A percentile compares a stretch with the other conserved stretches of the same genome.
phyloP scores from a whole-genome alignment of 2,888 invertebrate species.

The Linyphia triangularis region DNA sequence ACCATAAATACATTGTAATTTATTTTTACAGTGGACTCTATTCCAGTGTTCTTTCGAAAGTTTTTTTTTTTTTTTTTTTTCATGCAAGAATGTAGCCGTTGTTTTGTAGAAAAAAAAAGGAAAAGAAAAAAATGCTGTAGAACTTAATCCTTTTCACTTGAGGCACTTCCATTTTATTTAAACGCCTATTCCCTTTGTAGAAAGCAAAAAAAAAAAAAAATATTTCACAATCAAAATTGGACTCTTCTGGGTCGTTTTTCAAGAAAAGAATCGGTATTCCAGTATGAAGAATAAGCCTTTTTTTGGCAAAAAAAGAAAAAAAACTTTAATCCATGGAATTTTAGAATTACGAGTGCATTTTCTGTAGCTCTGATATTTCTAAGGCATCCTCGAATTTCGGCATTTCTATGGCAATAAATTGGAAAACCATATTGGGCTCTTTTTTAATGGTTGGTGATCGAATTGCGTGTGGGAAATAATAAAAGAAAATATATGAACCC shows the following conservation, averaged over 20 bases:
- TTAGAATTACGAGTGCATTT: slow-evolving; percentile 7
- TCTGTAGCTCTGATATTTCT: slow-evolving; percentile 2
- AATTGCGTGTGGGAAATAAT: background rate
- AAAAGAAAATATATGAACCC: background rate
- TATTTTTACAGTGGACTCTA: slow-evolving; percentile 15
- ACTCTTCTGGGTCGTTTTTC: slow-evolving; percentile 17
- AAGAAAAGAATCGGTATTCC: background rate
- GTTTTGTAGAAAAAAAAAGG: background rate
- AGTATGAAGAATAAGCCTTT: slow-evolving; percentile 11
- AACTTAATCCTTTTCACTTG: slow-evolving; percentile 44
- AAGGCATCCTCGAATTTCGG: slow-evolving; percentile 10
- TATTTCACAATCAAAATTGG: background rate
- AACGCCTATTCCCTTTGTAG: slow-evolving; percentile 12
- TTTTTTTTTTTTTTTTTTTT: slow-evolving; percentile 14
- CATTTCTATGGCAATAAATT: slow-evolving; percentile 12
- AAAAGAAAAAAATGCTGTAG: slow-evolving; percentile 11
- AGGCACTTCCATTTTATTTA: slow-evolving; percentile 39
- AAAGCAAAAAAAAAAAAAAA: slow-evolving; percentile 1
- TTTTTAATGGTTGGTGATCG: background rate
- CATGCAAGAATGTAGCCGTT: background rate
- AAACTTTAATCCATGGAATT: slow-evolving; percentile 22
- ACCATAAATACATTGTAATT: slow-evolving; percentile 50
- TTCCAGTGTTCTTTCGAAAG: background rate
- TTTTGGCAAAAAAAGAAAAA: slow-evolving; percentile 4
- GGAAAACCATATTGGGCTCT: background rate